These are phyloP conservation scores for Rhorus exstirpatorius DNA, from an alignment of 2,888 invertebrate genomes.

Conservation along the genomic window DNA sequence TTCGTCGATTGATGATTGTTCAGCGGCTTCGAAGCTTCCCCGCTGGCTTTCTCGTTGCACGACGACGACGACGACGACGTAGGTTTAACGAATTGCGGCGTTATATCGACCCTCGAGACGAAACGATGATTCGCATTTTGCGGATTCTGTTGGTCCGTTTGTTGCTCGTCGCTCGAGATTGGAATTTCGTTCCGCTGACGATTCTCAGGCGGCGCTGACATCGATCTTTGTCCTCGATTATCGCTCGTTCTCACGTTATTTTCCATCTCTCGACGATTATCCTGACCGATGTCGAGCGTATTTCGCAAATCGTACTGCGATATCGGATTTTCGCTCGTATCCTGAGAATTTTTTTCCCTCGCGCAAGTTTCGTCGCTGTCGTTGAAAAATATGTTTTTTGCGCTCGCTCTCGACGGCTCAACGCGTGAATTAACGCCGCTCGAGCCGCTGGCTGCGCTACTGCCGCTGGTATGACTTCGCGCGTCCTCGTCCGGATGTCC, in stretches of 20 bases:
- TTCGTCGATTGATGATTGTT: conserved; percentile 65
- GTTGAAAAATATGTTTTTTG: background rate
- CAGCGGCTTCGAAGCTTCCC: conserved; percentile 71
- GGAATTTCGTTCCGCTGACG: conserved; percentile 83
- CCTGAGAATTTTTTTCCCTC: conserved; percentile 47
- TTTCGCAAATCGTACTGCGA: conserved; percentile 92
- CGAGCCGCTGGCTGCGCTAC: conserved; percentile 80
- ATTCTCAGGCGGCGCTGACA: conserved; percentile 92
- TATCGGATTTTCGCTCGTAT: conserved; percentile 84
- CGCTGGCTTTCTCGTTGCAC: conserved; percentile 59
- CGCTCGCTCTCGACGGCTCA: conserved; percentile 79
- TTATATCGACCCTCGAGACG: conserved; percentile 82
- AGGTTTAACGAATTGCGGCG: conserved; percentile 84
- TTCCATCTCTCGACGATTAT: conserved; percentile 87
- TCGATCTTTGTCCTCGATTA: conserved; percentile 90
- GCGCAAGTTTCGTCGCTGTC: conserved; percentile 9
- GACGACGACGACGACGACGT: too few relatives aligned
- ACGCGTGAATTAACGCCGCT: conserved; percentile 82
- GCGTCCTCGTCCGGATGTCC: conserved; percentile 83
- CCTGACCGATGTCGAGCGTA: conserved; percentile 92
- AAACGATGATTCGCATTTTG: conserved; percentile 75
- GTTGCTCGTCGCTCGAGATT: conserved; percentile 76
- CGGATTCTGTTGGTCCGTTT: conserved; percentile 81
- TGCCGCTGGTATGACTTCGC: conserved; percentile 83
- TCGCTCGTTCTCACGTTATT: conserved; percentile 86